Base-by-base conservation (phyloP, 2,888 invertebrate species). In the Andrena haemorrhoa region DNA sequence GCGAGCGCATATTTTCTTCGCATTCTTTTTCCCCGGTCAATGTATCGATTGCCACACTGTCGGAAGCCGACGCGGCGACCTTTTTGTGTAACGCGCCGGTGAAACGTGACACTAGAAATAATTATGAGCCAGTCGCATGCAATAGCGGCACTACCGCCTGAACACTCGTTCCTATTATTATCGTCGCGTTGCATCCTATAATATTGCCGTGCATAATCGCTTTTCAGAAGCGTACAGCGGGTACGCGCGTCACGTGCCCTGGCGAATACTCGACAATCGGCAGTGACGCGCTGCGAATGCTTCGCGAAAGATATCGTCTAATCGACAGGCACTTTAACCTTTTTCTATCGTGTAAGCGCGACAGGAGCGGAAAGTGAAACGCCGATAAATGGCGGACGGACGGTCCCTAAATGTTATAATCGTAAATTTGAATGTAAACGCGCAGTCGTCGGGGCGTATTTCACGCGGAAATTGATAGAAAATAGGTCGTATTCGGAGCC, bases 1-100 rank as follows among this genome's bases (percentile, higher is more conserved):
- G 72, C 89, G 85, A n/a, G 78, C 79, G 78, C 83, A 85, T 82
- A 87, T 83, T 85, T 86, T 83, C 84, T 70, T 66, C 33, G 63
- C 65, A 61, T 63, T 60, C 63, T 41, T 73, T 73, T 75, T 75
- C 61, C 79, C 68, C 69, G 84, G 60, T 75, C 83, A 65, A 83
- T 76, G 80, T 76, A 80, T 88, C 49, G 84, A 72, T 79, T 82
- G 84, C 79, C 86, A 76, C 70, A 35, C 66, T 72, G 82, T 82
- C 86, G 84, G 86, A 84, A 88, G 79, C 77, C 56, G 75, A 69
- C 82, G 78, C 76, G 75, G 70, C 70, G 86, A 85, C 84, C 87
- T 71, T 83, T 87, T 82, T 88, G 75, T 88, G 79, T 76, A 77
- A 72, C 77, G 83, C 41, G 75, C 73, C 65, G 66, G 61, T 75